Base-by-base conservation (phyloP, 2,797 vertebrate species). In the Poliocrania exsul region DNA sequence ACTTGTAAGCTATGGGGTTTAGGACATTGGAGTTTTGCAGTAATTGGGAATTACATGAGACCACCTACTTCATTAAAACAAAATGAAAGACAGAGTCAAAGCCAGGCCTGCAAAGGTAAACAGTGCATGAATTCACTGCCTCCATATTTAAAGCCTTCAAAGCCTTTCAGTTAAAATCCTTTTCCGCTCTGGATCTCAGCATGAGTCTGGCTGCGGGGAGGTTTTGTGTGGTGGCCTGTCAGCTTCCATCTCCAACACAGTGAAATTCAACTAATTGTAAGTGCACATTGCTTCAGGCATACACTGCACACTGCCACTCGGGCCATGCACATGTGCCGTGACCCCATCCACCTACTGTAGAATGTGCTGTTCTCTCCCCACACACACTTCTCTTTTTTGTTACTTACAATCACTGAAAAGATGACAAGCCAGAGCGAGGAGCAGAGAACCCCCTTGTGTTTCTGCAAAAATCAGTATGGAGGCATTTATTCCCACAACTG, bases 161-260 rank as follows among this genome's bases (percentile, higher is more conserved):
- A 90, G 93, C 81, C 93, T 96, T 96, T 95, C 90, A 94, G 81
- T 97, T 97, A 89, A 96, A 97, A 96, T 93, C 86, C 93, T 95
- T 96, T 95, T 95, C 97, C 87, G 95, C 97, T 92, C 92, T 92
- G 92, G 90, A 95, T 93, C 97, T 92, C 97, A 97, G 96, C 90
- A 81, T 97, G 97, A 92, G 81, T 93, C 94, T 95, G 96, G 96
- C 97, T 97, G 96, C 88, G 5, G 96, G 97, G 95, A 96, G 92
- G 93, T 97, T 97, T 97, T 97, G 91, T 97, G 90, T 95, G 94
- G 96, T 96, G 95, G 96, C 95, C 95, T 97, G 97, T 97, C 97
- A 96, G 94, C 96, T 96, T 96, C 96, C 96, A 96, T 97, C 96
- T 97, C 92, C 90, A 94, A 89, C 93, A 96, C 92, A 92, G 92